Percentiles rank a stretch among this genome's conserved stretches.
Conservation (phyloP, 2,113 vertebrate species). For the Megaptera novaeangliae region DNA sequence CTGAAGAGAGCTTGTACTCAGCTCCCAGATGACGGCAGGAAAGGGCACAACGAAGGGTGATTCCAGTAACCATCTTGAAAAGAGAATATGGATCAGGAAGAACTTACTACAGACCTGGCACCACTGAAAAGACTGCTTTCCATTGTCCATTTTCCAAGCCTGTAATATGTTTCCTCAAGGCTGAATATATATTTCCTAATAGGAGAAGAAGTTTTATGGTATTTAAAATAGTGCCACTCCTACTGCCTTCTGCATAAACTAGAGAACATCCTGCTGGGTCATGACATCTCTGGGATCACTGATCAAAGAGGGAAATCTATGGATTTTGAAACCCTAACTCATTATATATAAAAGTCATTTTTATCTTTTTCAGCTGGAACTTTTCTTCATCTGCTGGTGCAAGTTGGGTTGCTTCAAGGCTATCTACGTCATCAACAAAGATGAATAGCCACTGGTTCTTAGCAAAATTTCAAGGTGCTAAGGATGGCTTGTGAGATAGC, state of each 20-base stretch:
- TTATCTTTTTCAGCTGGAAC: neutral
- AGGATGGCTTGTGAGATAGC: neutral
- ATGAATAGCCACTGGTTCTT: neutral
- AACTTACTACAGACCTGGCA: neutral
- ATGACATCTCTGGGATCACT: neutral
- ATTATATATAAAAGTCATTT: neutral
- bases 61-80: neutral
- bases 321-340: conserved; percentile 8
- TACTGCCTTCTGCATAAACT: neutral
- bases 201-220: neutral
- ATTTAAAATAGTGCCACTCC: conserved; percentile 7
- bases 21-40: neutral
- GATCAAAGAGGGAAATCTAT: neutral
- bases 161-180: conserved; percentile 7
- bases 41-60: neutral
- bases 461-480: neutral
- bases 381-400: neutral
- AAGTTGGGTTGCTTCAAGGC: neutral
- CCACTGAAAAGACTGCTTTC: neutral
- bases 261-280: neutral
- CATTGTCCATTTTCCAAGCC: neutral
- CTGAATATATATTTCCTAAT: conserved; percentile 14
- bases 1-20: neutral
- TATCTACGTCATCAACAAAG: neutral
- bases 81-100: neutral